Conservation (phyloP, 1,140 invertebrate genomes). For the Trachelipus rathkii region DNA sequence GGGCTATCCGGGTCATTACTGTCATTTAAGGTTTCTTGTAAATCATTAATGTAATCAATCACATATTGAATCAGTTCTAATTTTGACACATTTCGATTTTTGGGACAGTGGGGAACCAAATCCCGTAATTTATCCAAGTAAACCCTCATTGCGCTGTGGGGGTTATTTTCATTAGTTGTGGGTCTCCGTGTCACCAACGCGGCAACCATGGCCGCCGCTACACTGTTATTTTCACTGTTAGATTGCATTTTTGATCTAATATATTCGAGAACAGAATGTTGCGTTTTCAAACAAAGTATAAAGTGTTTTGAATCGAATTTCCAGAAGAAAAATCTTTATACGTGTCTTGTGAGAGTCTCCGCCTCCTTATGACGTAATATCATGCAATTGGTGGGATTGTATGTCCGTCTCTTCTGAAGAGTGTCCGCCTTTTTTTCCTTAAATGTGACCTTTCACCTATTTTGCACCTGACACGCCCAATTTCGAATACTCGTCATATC, state of each 20-base stretch:
- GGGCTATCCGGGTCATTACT: not conserved
- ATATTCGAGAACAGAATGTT: no score
- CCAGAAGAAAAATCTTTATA: not conserved
- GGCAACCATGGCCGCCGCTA: not conserved
- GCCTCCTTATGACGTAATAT: not conserved
- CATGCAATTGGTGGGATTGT: not conserved
- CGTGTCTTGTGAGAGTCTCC: not conserved
- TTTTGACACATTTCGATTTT: constrained; percentile 63
- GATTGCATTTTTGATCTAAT: not conserved
- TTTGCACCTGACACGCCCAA: constrained; percentile 10
- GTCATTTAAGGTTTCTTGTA: constrained; percentile 57
- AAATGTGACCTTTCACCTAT: constrained; percentile 10
- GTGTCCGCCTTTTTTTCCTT: not conserved
- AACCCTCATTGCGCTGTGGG: not conserved
- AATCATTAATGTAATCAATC: constrained; percentile 93
- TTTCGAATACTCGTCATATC: constrained; percentile 1
- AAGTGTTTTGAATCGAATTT: constrained; percentile 7
- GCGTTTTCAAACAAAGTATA: not conserved
- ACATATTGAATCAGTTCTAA: constrained; percentile 92
- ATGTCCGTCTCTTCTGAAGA: not conserved
- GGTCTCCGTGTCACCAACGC: constrained; percentile 1
- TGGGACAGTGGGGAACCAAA: constrained; percentile 59
- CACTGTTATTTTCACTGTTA: constrained; percentile 7
- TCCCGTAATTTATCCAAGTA: constrained; percentile 57
- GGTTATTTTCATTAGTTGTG: not conserved